These are phyloP conservation scores for Ecliptopera silaceata DNA, from an alignment of 2,888 invertebrate genomes.

Conservation along the genomic window DNA sequence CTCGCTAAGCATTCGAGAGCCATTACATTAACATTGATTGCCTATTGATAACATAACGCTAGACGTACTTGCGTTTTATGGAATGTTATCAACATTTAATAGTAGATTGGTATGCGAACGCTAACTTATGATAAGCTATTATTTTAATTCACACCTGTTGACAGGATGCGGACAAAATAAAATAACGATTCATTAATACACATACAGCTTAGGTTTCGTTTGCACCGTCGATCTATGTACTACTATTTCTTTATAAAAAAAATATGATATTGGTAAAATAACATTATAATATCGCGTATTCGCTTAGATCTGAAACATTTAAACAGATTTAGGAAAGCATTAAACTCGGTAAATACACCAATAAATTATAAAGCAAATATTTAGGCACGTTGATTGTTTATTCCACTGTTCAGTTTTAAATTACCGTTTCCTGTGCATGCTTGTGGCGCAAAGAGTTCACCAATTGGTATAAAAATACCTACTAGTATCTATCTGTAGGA, in stretches of 20 bases:
- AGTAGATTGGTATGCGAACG: slow-evolving; percentile 15
- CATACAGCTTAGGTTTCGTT: neutral
- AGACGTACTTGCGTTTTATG: neutral
- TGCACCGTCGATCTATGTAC: neutral
- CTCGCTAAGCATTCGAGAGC: neutral
- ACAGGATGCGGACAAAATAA: slow-evolving; percentile 2
- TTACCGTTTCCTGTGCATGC: slow-evolving; percentile 15
- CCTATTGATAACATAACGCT: slow-evolving; percentile 1
- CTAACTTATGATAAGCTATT: slow-evolving; percentile 13
- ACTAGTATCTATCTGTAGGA: neutral
- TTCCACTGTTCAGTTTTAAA: slow-evolving; percentile 20
- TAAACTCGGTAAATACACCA: slow-evolving; percentile 27
- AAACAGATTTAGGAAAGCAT: slow-evolving; percentile 23
- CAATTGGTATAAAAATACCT: slow-evolving; percentile 1
- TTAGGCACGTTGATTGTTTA: slow-evolving; percentile 20
- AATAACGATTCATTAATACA: neutral
- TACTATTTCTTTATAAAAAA: neutral
- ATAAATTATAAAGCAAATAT: slow-evolving; percentile 30
- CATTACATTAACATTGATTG: neutral
- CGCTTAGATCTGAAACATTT: slow-evolving; percentile 3
- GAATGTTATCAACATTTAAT: slow-evolving; percentile 18
- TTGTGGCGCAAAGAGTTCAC: neutral
- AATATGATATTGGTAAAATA: neutral
- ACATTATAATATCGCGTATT: neutral
- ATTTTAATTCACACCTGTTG: slow-evolving; percentile 16